Evolutionary conservation across 2,888 invertebrate genomes (phyloP).

Genomic region (Lamproptera curius): DNA sequence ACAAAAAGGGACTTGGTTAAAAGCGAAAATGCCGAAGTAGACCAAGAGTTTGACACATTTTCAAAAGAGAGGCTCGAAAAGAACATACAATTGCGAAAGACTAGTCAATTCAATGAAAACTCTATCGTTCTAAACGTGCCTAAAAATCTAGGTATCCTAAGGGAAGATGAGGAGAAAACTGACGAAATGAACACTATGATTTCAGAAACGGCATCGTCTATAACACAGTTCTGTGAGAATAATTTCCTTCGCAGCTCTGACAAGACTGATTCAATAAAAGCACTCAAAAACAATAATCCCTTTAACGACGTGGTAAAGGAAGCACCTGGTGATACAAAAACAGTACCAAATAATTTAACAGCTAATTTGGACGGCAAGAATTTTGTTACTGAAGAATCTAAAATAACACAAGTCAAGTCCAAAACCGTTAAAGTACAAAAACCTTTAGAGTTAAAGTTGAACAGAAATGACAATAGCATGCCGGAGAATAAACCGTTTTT

Average conservation of each 20-base stretch:
- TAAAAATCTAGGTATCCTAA: conserved; percentile 58
- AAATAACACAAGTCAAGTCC: conserved; percentile 23
- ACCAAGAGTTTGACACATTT: conserved; percentile 71
- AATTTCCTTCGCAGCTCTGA: conserved; percentile 22
- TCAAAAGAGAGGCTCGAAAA: conserved; percentile 63
- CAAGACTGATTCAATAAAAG: conserved; percentile 9
- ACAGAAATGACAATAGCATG: conserved; percentile 26
- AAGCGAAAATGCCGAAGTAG: conserved; percentile 40
- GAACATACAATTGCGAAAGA: conserved; percentile 43
- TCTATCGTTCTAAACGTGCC: conserved; percentile 46
- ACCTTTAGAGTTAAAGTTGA: conserved; percentile 21
- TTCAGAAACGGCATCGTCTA: conserved; percentile 49
- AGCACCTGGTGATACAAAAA: conserved; percentile 21
- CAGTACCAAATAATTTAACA: conserved; percentile 19
- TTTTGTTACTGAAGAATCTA: conserved; percentile 8
- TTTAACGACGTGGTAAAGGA: conserved; percentile 25
- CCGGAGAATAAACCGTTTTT: conserved; percentile 64
- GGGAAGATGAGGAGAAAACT: conserved; percentile 60
- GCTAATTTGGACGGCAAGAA: conserved; percentile 19
- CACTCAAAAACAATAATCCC: conserved; percentile 27
- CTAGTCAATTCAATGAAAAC: conserved; percentile 46
- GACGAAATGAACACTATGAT: conserved; percentile 45
- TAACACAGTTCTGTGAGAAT: conserved; percentile 41
- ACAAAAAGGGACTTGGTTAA: conserved; percentile 18
- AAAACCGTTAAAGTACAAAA: conserved; percentile 24